A percentile compares a stretch with the other conserved stretches of the same genome.
phyloP scores from a whole-genome alignment of 2,888 invertebrate genomes.

The Pseudococcus longispinus region DNA sequence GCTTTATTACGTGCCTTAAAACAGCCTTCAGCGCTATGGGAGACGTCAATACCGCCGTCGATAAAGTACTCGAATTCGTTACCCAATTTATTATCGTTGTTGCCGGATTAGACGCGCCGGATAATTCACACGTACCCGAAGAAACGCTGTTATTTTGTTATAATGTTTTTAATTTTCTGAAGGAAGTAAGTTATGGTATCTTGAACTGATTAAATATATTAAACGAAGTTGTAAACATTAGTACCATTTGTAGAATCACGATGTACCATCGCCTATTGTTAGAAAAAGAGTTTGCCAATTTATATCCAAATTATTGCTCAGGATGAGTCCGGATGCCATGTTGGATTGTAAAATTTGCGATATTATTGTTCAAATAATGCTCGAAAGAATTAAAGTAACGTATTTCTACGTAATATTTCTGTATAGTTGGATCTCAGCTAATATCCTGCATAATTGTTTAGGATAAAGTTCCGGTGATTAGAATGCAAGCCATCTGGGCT shows the following conservation, averaged over 20 bases:
- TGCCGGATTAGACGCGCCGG: neutral
- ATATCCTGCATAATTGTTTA: slow-evolving; percentile 63
- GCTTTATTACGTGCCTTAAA: slow-evolving; percentile 72
- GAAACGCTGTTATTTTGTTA: neutral
- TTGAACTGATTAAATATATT: neutral
- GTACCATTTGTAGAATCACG: slow-evolving; percentile 63
- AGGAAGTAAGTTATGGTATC: neutral
- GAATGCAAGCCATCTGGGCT: slow-evolving; percentile 80
- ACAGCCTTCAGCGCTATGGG: slow-evolving; percentile 73
- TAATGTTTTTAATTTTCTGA: slow-evolving; percentile 16
- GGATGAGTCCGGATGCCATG: slow-evolving; percentile 77
- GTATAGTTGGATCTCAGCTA: neutral
- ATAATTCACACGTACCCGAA: slow-evolving; percentile 17
- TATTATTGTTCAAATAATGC: slow-evolving; percentile 74
- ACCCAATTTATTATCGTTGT: slow-evolving; percentile 67
- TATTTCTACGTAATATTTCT: neutral
- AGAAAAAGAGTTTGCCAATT: slow-evolving; percentile 80
- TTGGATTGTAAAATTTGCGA: slow-evolving; percentile 80
- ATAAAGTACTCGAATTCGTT: slow-evolving; percentile 74
- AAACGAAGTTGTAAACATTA: neutral
- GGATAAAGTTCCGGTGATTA: slow-evolving; percentile 78
- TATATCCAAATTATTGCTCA: slow-evolving; percentile 76
- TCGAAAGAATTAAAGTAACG: slow-evolving; percentile 68
- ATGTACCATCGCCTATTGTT: slow-evolving; percentile 67
- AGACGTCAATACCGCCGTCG: slow-evolving; percentile 70